phyloP scores from a whole-genome alignment of 37 sponge, comb jelly and placozoan genomes.

The Spongilla lacustris region DNA sequence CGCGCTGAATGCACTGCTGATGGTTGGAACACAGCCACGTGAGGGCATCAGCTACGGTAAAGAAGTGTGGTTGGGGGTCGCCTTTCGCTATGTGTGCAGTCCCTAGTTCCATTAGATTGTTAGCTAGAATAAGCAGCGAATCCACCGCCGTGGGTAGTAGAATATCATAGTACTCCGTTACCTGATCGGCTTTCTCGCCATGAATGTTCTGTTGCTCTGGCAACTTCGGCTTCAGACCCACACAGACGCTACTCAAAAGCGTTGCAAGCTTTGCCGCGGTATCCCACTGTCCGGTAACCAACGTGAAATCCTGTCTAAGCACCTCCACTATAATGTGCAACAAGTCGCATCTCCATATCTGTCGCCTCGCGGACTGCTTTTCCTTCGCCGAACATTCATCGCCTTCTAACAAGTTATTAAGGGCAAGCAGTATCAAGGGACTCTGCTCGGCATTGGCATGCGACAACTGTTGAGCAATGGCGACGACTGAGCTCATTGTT shows the following conservation, averaged over 20 bases:
- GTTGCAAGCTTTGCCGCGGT: conserved; percentile 51
- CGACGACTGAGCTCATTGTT: background rate
- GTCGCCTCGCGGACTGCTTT: background rate
- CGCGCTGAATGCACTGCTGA: conserved; percentile 16
- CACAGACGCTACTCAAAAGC: conserved; percentile 20
- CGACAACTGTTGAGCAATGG: background rate
- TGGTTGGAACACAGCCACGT: conserved; percentile 41
- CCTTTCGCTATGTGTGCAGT: background rate
- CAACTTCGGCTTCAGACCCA: conserved; percentile 35
- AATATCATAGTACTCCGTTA: conserved; percentile 57
- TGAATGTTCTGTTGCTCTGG: background rate
- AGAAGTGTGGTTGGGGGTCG: conserved; percentile 21
- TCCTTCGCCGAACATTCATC: conserved; percentile 2
- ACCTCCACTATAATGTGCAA: conserved; percentile 62
- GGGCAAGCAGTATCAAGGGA: background rate
- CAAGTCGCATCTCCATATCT: conserved; percentile 62
- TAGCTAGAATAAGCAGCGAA: conserved; percentile 65
- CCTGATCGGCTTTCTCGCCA: background rate
- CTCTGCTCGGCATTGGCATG: background rate
- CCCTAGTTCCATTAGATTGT: conserved; percentile 30
- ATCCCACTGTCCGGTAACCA: conserved; percentile 40
- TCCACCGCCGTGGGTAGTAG: conserved; percentile 64
- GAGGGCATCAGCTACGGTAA: conserved; percentile 18
- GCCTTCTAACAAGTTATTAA: background rate
- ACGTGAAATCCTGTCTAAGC: conserved; percentile 49